Conservation (phyloP, 2,797 vertebrate species). For the Coluber constrictor region DNA sequence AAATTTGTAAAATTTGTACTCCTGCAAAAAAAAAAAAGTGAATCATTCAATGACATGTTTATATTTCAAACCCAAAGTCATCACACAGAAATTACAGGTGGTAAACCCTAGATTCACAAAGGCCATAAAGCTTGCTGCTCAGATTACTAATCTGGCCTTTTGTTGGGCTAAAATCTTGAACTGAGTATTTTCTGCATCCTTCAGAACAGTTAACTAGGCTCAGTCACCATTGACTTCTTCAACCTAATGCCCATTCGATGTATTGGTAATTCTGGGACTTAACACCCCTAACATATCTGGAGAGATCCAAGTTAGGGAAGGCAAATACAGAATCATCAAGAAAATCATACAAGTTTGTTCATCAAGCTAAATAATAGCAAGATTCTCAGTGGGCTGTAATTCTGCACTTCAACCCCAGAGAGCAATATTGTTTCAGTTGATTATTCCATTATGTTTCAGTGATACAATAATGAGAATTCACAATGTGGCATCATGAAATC, state of each 20-base stretch:
- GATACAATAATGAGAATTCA: background rate
- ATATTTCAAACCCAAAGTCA: background rate
- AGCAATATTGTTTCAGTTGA: slow-evolving; percentile 2
- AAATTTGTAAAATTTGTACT: background rate
- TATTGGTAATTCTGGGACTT: background rate
- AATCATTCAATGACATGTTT: background rate
- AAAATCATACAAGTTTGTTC: background rate
- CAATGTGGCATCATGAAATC: background rate
- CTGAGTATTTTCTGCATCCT: background rate
- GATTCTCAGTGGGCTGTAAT: background rate
- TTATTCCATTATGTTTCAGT: background rate
- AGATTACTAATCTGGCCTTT: background rate
- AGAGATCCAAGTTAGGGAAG: background rate
- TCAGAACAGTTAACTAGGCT: background rate
- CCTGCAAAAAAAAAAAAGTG: background rate
- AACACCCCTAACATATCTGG: background rate
- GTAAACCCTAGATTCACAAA: background rate
- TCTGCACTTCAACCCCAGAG: slow-evolving; percentile 8
- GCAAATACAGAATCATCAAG: background rate
- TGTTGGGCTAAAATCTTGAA: background rate
- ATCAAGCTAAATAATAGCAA: background rate
- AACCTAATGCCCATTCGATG: background rate
- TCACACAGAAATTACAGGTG: background rate
- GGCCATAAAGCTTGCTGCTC: background rate
- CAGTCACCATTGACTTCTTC: background rate